Evolutionary conservation across 1,140 invertebrate genomes (phyloP).

Genomic region (Apis mellifera): Amel_HAv3.1 CM009932.2:12983501-12984000

Average conservation of each 20-base stretch:
- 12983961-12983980: slow-evolving; percentile 17
- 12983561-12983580: background rate
- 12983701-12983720: slow-evolving; percentile 42
- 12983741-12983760: background rate
- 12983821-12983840: too few relatives aligned
- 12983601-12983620: slow-evolving; percentile 67
- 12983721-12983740: slow-evolving; percentile 41
- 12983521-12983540: slow-evolving; percentile 72
- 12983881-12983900: background rate
- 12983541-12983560: slow-evolving; percentile 54
- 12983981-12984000: background rate
- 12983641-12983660: slow-evolving; percentile 73
- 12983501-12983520: slow-evolving; percentile 68
- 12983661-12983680: slow-evolving; percentile 53
- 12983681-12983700: slow-evolving; percentile 37
- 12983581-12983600: slow-evolving; percentile 34
- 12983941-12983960: background rate
- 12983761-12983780: background rate
- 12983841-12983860: background rate
- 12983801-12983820: too few relatives aligned
- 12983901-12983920: background rate
- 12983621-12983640: slow-evolving; percentile 72
- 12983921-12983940: background rate
- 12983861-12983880: too few relatives aligned
- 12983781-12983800: too few relatives aligned